Base-by-base conservation (phyloP, 1,140 invertebrate species). In the Brevipalpus yothersi region DNA sequence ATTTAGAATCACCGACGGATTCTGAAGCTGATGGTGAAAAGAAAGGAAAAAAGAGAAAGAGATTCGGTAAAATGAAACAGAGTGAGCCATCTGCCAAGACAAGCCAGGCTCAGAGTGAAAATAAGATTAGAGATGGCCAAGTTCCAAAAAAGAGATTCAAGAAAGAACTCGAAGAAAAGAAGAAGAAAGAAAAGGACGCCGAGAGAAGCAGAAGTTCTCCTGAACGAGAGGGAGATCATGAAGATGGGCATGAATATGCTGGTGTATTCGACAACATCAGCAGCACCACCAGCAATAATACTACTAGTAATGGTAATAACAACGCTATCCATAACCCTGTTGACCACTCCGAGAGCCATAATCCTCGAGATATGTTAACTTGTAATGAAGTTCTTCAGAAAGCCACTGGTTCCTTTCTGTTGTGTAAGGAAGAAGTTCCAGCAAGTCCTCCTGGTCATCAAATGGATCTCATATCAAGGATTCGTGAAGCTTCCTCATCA, bases 351-450 rank as follows among this genome's bases (percentile, higher is more conserved):
- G 47, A 19, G 15, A 19, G 47, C 19, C 15, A 49, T 49, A 19
- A 49, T 15, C 31, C 31, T 31, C 31, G 31, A 31, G 31, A 31
- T 31, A 31, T 31, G 31, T 31, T 31, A 31, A 31, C 31, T 51
- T 51, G n/a, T n/a, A 51, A 19, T 51, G 49, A 51, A 51, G 21
- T 19, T 51, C n/a, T 51, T 51, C 49, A 51, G 21, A 19, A 51
- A 51, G 13, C n/a, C 12, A 19, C n/a, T 10, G 49, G 58, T 10
- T 54, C 63, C 23, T 66, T 66, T 51, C 68, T 89, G n/a, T 68
- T 86, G 1, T 89, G 86, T 70, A 82, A 87, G 67, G 85, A 89
- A 71, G 86, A 83, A 39, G 86, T 90, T 67, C 65, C 65, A 57
- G 61, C 64, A 55, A 63, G 63, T 58, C 65, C 65, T 51, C 56